Conservation (phyloP, 2,797 vertebrate genomes). For the Mycteria americana region DNA sequence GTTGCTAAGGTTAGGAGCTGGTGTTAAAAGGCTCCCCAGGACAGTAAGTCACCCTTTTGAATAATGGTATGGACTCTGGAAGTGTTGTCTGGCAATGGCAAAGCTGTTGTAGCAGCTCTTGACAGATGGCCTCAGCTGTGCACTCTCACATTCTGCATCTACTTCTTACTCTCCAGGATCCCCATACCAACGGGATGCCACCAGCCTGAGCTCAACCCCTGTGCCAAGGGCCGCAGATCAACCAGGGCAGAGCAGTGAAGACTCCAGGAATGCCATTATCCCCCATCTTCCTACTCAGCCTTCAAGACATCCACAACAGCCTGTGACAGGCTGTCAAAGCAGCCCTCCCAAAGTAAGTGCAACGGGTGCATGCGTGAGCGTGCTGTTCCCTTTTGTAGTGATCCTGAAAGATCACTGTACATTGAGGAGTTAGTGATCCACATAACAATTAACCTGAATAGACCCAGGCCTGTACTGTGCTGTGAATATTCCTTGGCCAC, state of each 20-base stretch:
- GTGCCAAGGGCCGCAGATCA: background rate
- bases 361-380: fast-evolving
- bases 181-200: background rate
- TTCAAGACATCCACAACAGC: background rate
- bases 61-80: background rate
- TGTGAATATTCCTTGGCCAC: background rate
- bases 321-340: background rate
- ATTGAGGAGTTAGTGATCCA: background rate
- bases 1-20: background rate
- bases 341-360: background rate
- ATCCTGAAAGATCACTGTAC: background rate
- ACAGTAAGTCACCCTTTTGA: background rate
- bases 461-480: background rate
- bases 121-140: background rate
- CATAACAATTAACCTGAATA: background rate
- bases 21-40: background rate
- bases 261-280: background rate
- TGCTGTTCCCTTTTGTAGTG: background rate
- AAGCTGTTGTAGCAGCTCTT: background rate
- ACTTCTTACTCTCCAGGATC: background rate
- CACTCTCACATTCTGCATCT: background rate
- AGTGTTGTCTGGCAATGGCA: background rate
- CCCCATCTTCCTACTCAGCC: background rate
- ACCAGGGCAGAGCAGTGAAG: background rate
- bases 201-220: background rate